phyloP scores from a whole-genome alignment of 2,888 invertebrate genomes.

The Amiota mariae region DNA sequence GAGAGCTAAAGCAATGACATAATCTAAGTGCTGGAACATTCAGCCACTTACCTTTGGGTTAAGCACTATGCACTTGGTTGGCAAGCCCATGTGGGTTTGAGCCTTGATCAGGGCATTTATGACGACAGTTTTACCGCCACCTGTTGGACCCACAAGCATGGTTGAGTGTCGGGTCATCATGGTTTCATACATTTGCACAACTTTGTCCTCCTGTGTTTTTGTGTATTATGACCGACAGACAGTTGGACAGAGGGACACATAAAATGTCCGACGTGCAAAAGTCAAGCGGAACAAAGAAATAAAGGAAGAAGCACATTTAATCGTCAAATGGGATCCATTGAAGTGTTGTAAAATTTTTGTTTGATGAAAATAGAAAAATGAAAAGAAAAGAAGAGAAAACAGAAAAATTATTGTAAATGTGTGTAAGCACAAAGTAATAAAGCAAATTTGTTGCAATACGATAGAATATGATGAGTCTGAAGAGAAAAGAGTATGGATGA shows the following conservation, averaged over 20 bases:
- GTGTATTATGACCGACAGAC: conserved; percentile 45
- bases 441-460: too few relatives aligned
- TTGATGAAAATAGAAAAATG: conserved; percentile 36
- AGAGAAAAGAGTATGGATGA: too few relatives aligned
- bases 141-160: conserved; percentile 94
- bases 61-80: conserved; percentile 85
- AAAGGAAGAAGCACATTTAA: conserved; percentile 48
- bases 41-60: conserved; percentile 83
- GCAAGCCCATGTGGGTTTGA: conserved; percentile 83
- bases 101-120: conserved; percentile 85
- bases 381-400: conserved; percentile 45
- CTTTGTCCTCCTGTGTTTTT: conserved; percentile 84
- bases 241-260: conserved; percentile 52
- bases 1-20: conserved; percentile 30
- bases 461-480: too few relatives aligned
- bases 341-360: not conserved
- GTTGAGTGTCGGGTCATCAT: conserved; percentile 95
- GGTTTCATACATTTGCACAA: conserved; percentile 92
- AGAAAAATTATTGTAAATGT: too few relatives aligned
- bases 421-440: conserved; percentile 26
- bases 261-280: conserved; percentile 40
- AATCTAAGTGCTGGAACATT: conserved; percentile 33
- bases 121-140: conserved; percentile 92
- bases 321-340: conserved; percentile 39
- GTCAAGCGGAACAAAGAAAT: conserved; percentile 28